phyloP scores from a whole-genome alignment of 2,888 invertebrate genomes.

The Theretra japonica region DNA sequence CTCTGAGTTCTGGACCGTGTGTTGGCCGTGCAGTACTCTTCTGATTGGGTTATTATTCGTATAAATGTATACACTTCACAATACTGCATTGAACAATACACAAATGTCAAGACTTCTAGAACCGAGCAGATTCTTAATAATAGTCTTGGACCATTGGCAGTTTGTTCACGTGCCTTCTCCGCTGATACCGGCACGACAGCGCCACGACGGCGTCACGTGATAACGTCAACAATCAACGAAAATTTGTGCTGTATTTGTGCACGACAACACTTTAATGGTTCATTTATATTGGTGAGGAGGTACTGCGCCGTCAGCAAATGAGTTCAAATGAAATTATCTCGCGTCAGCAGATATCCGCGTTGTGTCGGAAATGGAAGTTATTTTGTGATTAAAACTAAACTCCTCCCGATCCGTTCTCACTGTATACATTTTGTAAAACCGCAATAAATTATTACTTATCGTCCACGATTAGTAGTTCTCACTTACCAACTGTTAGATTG shows the following conservation, averaged over 20 bases:
- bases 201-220: not conserved
- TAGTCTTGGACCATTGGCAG: not conserved
- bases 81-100: not conserved
- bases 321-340: conserved; percentile 9
- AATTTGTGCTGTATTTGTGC: conserved; percentile 4
- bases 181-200: not conserved
- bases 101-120: conserved; percentile 8
- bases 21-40: not conserved
- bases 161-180: not conserved
- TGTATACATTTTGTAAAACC: not conserved
- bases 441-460: no score
- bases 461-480: no score
- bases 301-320: not conserved
- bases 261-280: conserved; percentile 23
- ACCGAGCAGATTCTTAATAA: not conserved
- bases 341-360: not conserved
- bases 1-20: no score
- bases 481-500: no score
- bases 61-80: not conserved
- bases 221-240: not conserved
- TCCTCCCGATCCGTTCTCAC: not conserved
- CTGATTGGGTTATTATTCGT: not conserved
- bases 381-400: conserved; percentile 14
- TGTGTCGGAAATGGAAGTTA: not conserved
- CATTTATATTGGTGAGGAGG: not conserved